A percentile compares a stretch with the other conserved stretches of the same genome.
Conservation (phyloP, 2,797 vertebrate species). For the Hyperoplus immaculatus region DNA sequence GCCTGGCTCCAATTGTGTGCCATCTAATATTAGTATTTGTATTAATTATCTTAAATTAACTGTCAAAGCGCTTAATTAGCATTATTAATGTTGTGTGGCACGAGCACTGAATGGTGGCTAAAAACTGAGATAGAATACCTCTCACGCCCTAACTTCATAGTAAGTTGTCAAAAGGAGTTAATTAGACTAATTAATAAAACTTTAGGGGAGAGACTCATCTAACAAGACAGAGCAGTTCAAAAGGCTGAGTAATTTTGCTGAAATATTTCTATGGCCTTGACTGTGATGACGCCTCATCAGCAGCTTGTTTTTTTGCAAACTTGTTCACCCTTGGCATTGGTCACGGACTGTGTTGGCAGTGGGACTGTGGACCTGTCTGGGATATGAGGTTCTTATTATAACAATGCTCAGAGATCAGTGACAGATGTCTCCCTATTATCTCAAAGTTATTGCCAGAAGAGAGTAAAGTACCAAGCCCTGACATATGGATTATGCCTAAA, state of each 20-base stretch:
- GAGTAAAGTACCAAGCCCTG: background rate
- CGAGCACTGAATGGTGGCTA: slow-evolving; percentile 75
- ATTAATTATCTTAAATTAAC: slow-evolving; percentile 87
- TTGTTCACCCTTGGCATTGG: slow-evolving; percentile 12
- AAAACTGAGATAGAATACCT: slow-evolving; percentile 81
- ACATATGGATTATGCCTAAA: background rate
- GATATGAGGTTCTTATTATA: slow-evolving; percentile 10
- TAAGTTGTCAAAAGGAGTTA: slow-evolving; percentile 81
- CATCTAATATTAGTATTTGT: slow-evolving; percentile 87
- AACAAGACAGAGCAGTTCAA: slow-evolving; percentile 43
- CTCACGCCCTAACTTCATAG: slow-evolving; percentile 69
- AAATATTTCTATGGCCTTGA: slow-evolving; percentile 29
- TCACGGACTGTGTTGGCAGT: background rate
- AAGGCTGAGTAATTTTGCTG: slow-evolving; percentile 13
- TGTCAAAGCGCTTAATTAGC: slow-evolving; percentile 86
- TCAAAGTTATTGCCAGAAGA: background rate
- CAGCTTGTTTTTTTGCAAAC: slow-evolving; percentile 3
- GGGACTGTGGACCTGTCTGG: slow-evolving; percentile 19
- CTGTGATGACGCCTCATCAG: slow-evolving; percentile 4
- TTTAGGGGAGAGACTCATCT: slow-evolving; percentile 61
- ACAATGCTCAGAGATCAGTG: slow-evolving; percentile 5
- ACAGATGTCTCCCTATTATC: slow-evolving; percentile 18
- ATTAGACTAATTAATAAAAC: slow-evolving; percentile 85
- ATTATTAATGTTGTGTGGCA: slow-evolving; percentile 85
- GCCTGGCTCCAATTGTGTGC: slow-evolving; percentile 64